phyloP scores from a whole-genome alignment of 1,140 invertebrate genomes.

The Drosophila biarmipes region DNA sequence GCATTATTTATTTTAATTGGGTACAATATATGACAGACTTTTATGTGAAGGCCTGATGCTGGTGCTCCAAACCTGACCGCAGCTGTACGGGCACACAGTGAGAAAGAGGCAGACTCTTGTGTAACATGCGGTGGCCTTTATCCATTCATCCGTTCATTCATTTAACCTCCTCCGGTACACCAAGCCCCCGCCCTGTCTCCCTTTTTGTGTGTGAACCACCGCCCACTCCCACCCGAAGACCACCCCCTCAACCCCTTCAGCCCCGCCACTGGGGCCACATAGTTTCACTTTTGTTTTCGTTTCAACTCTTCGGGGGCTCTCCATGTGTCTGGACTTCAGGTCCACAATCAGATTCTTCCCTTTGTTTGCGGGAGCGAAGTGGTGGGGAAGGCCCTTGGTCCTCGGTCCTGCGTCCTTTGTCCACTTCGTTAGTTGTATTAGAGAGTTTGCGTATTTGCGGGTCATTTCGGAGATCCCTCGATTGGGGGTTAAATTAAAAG shows the following conservation, averaged over 20 bases:
- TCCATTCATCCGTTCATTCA: slow-evolving; percentile 82
- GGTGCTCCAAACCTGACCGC: not conserved
- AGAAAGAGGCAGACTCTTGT: slow-evolving; percentile 59
- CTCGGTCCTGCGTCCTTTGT: slow-evolving; percentile 44
- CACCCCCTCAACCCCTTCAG: not conserved
- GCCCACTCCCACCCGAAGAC: slow-evolving; percentile 10
- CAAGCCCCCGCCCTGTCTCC: slow-evolving; percentile 32
- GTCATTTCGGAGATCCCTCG: slow-evolving; percentile 49
- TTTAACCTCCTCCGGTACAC: slow-evolving; percentile 72
- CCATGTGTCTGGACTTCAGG: slow-evolving; percentile 51
- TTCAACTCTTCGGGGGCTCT: slow-evolving; percentile 58
- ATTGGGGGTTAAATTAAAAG: slow-evolving; percentile 46
- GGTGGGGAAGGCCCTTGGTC: slow-evolving; percentile 14
- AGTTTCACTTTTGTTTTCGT: slow-evolving; percentile 80
- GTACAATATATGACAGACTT: too few relatives aligned
- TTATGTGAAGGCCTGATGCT: too few relatives aligned
- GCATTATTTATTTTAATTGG: too few relatives aligned
- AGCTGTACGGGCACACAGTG: not conserved
- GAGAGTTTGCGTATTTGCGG: slow-evolving; percentile 54
- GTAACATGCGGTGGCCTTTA: slow-evolving; percentile 80
- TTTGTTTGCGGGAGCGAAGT: not conserved
- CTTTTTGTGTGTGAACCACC: slow-evolving; percentile 46
- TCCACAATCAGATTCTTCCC: slow-evolving; percentile 38
- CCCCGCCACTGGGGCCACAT: slow-evolving; percentile 42
- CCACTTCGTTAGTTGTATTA: slow-evolving; percentile 82